Base-by-base conservation (phyloP, 2,113 vertebrate genomes). In the Mobula hypostoma region DNA sequence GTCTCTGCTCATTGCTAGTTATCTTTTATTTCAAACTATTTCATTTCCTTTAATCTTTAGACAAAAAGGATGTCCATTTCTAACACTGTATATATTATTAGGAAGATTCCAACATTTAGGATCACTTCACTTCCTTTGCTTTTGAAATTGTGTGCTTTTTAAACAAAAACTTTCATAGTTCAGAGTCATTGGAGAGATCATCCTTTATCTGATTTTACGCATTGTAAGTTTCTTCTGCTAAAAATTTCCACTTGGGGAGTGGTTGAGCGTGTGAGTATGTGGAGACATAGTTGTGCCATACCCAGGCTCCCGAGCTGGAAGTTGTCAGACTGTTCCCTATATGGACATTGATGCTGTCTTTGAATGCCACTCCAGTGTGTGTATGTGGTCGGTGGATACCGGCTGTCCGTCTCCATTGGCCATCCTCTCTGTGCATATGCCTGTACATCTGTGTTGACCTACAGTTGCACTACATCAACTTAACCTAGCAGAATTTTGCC, bases 1-100 rank as follows among this genome's bases (percentile, higher is more conserved):
- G 29, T 32, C 85, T 90, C 61, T 66, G 85, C 63, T 90, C 85
- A 90, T 90, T 90, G n/a, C 61, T 90, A 90, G 58, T 90, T 90
- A 90, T 90, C 85, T 90, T 90, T 90, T 90, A 66, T 66, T 90
- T 66, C 85, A 90, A 90, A 90, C 85, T 68, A 90, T 66, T 90
- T 90, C 85, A 90, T 66, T 90, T 90, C 63, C 85, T 90, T 90
- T 90, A 90, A 90, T 90, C 61, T 68, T 19, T 27, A 90, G 85
- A 90, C 85, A 90, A 90, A 74, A 90, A 66, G 85, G n/a, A 90
- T 15, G 5, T 66, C 29, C 61, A 90, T 90, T 90, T 90, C n/a
- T 29, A 29, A 32, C 27, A 66, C 83, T 61, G 27, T 63, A 63
- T 58, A 88, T 63, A 63, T 90, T 19, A 90, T 90, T 90, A 90